Conservation (phyloP, 2,113 vertebrate species). For the Perca schrenkii region DNA sequence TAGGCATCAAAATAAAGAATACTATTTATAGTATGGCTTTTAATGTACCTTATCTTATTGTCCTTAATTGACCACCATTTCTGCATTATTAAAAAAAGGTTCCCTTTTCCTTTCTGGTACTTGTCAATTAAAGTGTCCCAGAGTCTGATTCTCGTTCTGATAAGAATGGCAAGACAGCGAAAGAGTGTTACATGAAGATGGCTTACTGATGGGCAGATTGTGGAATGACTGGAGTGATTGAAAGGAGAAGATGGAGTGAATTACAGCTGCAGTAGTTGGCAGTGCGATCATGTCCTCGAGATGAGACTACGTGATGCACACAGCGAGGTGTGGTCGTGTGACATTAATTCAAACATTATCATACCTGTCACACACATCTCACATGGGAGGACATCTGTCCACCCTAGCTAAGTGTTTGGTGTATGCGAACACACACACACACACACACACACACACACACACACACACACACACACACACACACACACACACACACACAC, state of each 20-base stretch:
- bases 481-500: neutral
- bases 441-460: slow-evolving; percentile 3
- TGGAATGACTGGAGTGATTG: slow-evolving; percentile 35
- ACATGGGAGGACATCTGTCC: slow-evolving; percentile 46
- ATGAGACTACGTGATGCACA: neutral
- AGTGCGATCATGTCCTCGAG: slow-evolving; percentile 29
- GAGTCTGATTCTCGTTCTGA: slow-evolving; percentile 36
- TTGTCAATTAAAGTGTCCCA: slow-evolving; percentile 31
- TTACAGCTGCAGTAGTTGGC: slow-evolving; percentile 28
- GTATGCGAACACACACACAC: slow-evolving; percentile 1
- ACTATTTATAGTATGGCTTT: neutral
- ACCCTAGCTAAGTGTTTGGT: slow-evolving; percentile 5
- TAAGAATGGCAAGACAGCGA: neutral
- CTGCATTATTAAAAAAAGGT: slow-evolving; percentile 4
- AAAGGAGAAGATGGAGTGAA: slow-evolving; percentile 51
- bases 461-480: too few relatives aligned
- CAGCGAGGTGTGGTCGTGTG: slow-evolving; percentile 24
- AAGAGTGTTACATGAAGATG: slow-evolving; percentile 31
- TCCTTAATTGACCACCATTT: slow-evolving; percentile 23
- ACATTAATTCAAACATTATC: slow-evolving; percentile 56
- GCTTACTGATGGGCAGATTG: slow-evolving; percentile 54
- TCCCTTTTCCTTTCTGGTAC: neutral
- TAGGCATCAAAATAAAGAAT: neutral
- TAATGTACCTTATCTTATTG: neutral
- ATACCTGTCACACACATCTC: slow-evolving; percentile 38